These are phyloP conservation scores for Nothura maculosa DNA, from an alignment of 2,797 vertebrate genomes.

Conservation along the genomic window DNA sequence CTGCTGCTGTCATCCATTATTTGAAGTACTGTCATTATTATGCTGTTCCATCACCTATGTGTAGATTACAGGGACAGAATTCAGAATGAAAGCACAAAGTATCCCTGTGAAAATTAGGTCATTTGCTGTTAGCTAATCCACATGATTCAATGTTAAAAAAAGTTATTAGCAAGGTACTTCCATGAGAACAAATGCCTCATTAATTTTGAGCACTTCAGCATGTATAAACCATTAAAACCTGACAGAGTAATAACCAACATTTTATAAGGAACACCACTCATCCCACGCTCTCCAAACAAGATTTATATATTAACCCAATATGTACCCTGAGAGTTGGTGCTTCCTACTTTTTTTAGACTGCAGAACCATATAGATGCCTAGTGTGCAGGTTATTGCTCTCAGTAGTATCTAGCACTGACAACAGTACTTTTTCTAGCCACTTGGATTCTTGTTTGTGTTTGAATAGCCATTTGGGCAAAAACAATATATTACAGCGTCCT, in stretches of 20 bases:
- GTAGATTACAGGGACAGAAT: not conserved
- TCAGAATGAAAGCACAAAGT: not conserved
- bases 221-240: not conserved
- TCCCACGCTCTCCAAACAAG: not conserved
- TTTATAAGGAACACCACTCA: not conserved
- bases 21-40: not conserved
- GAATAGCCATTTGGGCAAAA: not conserved
- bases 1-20: not conserved
- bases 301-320: not conserved
- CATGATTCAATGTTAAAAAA: not conserved
- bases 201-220: not conserved
- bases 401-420: not conserved
- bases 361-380: not conserved
- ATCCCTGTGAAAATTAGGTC: not conserved
- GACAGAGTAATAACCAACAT: not conserved
- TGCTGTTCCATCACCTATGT: not conserved
- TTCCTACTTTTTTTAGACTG: not conserved
- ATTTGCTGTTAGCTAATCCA: not conserved
- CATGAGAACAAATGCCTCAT: not conserved
- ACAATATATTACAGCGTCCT: not conserved
- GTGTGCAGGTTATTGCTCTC: not conserved
- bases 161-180: not conserved
- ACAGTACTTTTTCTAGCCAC: fast-evolving
- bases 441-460: not conserved
- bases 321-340: not conserved